Conservation (phyloP, 37 sponge, comb jelly and placozoan genomes). For the Chondrosia reniformis region DNA sequence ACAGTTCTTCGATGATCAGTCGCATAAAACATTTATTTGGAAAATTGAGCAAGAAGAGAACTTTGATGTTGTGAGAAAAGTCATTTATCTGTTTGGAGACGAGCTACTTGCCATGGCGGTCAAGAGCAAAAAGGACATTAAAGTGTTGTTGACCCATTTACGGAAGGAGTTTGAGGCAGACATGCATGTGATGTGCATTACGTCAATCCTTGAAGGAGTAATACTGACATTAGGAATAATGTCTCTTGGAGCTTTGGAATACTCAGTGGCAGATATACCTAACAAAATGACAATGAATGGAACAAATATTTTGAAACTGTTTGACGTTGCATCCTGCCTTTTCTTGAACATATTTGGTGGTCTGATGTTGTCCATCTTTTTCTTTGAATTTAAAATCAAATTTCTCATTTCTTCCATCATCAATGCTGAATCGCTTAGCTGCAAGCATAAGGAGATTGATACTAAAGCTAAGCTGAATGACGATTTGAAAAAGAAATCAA, state of each 20-base stretch:
- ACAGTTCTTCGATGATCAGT: too few species aligned
- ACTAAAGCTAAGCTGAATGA: background rate
- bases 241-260: background rate
- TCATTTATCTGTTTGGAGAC: background rate
- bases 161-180: background rate
- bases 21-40: too few species aligned
- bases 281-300: background rate
- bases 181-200: background rate
- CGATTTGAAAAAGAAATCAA: background rate
- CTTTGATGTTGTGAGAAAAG: background rate
- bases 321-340: background rate
- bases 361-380: constrained; percentile 17
- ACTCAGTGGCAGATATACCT: too few species aligned
- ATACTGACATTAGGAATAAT: background rate
- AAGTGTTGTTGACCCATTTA: background rate
- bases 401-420: background rate
- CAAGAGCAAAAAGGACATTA: background rate
- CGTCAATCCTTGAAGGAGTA: background rate
- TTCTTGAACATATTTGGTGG: constrained; percentile 1
- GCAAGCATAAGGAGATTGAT: background rate
- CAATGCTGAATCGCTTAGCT: background rate
- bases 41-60: background rate
- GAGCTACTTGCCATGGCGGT: background rate
- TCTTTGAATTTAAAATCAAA: constrained; percentile 14
- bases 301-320: background rate